A percentile compares a stretch with the other conserved stretches of the same genome.
phyloP scores from a whole-genome alignment of 2,888 invertebrate genomes.

The Eupithecia inturbata region DNA sequence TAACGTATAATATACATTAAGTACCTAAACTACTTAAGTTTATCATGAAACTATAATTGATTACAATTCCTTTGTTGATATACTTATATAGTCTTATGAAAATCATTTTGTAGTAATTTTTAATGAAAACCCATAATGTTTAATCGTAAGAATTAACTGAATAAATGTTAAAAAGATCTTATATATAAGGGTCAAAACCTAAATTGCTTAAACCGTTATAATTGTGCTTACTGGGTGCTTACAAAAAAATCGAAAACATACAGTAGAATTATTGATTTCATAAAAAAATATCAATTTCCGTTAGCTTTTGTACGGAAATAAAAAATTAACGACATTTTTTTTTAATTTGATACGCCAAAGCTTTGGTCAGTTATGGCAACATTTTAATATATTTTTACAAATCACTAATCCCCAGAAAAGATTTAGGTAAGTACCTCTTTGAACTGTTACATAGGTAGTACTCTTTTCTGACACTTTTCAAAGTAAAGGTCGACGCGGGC shows the following conservation, averaged over 20 bases:
- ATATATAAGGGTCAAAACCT: background rate
- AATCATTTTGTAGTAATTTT: background rate
- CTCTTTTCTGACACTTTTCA: background rate
- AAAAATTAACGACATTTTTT: background rate
- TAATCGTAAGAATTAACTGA: background rate
- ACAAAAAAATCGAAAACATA: background rate
- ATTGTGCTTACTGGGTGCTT: background rate
- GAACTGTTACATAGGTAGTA: background rate
- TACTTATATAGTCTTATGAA: background rate
- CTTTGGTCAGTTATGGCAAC: background rate
- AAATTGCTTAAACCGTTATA: background rate
- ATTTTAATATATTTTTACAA: background rate
- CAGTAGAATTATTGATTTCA: background rate
- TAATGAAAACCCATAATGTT: background rate
- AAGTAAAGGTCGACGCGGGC: background rate
- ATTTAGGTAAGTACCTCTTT: background rate
- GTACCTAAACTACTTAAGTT: slow-evolving; percentile 54
- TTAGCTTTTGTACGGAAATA: background rate
- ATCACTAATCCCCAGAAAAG: background rate
- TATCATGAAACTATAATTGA: slow-evolving; percentile 71
- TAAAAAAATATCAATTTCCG: background rate
- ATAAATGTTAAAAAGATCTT: background rate
- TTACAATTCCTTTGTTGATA: slow-evolving; percentile 71
- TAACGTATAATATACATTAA: slow-evolving; percentile 78
- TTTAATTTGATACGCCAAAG: background rate